Evolutionary conservation across 2,888 invertebrate genomes (phyloP).

Genomic region (Drosophila anomelani): DNA sequence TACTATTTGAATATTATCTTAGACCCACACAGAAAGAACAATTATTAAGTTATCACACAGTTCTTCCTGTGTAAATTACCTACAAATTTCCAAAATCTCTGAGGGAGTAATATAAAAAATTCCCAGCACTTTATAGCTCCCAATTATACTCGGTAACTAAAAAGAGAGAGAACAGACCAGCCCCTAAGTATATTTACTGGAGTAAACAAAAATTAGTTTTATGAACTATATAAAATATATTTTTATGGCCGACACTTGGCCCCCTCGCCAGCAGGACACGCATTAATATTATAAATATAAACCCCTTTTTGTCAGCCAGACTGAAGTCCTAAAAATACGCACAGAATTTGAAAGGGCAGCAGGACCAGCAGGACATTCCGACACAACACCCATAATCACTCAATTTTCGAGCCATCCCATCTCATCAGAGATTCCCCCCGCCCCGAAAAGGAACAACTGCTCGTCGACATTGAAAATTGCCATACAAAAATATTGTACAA

Average conservation of each 20-base stretch:
- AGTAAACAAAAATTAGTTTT: slow-evolving; percentile 5
- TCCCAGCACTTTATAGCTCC: neutral
- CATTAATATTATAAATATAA: slow-evolving; percentile 12
- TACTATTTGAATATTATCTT: no score
- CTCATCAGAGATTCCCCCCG: slow-evolving; percentile 10
- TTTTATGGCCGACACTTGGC: neutral
- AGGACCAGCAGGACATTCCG: slow-evolving; percentile 18
- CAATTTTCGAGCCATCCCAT: slow-evolving; percentile 35
- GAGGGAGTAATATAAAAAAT: no score
- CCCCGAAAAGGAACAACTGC: neutral
- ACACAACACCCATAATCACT: slow-evolving; percentile 44
- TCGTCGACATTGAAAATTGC: slow-evolving; percentile 30
- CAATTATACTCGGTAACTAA: neutral
- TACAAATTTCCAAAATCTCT: neutral
- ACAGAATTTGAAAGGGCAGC: slow-evolving; percentile 3
- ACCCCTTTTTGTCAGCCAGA: neutral
- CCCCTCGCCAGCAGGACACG: neutral
- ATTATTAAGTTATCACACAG: neutral
- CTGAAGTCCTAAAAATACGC: slow-evolving; percentile 2
- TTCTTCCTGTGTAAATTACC: no score
- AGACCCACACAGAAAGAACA: no score
- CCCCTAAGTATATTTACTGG: neutral
- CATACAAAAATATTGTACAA: slow-evolving; percentile 22
- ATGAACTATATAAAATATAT: slow-evolving; percentile 11
- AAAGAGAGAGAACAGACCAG: no score